Evolutionary conservation across 1,140 invertebrate species (phyloP), one percentile per base, ranked within the genome.

Genomic region (Anagrus nilaparvatae): DNA sequence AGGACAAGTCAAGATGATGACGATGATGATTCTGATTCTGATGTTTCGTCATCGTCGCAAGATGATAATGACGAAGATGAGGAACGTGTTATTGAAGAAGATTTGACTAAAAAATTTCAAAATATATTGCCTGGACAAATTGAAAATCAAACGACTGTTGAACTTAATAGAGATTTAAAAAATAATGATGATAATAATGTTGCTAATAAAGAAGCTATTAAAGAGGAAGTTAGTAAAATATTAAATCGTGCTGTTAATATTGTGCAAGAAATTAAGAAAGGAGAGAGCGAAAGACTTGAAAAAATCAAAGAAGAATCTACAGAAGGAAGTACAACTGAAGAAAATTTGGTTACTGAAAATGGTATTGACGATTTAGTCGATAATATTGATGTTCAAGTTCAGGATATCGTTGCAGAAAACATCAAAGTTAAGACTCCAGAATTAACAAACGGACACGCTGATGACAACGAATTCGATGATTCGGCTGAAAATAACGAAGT

Each of bases 1-100:
- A 24, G 45, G 9, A 47, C 45, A 14, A 47, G 45, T 20, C 29
- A 48, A 33, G 43, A 40, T n/a, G 40, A 51, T n/a, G 36, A 44
- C 14, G 38, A 39, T 3, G 37, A 41, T 6, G 33, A 32, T 8
- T 40, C 40, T 2, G n/a, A n/a, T n/a, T n/a, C n/a, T n/a, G n/a
- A n/a, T n/a, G n/a, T n/a, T n/a, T n/a, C n/a, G n/a, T n/a, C n/a
- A n/a, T n/a, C n/a, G n/a, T n/a, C n/a, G n/a, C 17, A 41, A 14
- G 35, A 18, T 12, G 30, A 40, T 16, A 20, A 34, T 4, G 36
- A 51, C 10, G 32, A 47, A 14, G 21, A 17, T 5, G 35, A 47
- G 25, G 40, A 47, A 20, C 14, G 29, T 5, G 28, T 28, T n/a
- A 43, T 43, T 12, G 45, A 43, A 20, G 40, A 38, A 9, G 40